A percentile compares a stretch with the other conserved stretches of the same genome.
Evolutionary conservation across 2,113 vertebrate genomes (phyloP).

Genomic region (Hassar affinis): DNA sequence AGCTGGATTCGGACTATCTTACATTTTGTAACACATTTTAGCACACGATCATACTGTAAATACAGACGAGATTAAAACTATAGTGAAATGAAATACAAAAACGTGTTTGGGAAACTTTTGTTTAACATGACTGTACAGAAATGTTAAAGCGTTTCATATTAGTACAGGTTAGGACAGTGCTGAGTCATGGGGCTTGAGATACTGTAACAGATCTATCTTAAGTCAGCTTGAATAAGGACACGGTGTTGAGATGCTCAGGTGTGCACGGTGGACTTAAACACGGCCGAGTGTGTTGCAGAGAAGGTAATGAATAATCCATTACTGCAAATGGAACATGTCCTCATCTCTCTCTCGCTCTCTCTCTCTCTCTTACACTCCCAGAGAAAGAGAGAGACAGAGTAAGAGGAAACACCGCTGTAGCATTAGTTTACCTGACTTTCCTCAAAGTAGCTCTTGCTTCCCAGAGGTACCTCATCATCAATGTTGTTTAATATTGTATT

Average conservation of each 20-base stretch:
- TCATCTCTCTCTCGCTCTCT: neutral
- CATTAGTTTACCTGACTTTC: constrained; percentile 20
- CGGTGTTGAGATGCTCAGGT: neutral
- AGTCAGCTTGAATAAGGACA: neutral
- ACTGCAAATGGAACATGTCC: constrained; percentile 36
- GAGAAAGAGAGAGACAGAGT: neutral
- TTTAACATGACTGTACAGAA: neutral
- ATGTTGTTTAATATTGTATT: neutral
- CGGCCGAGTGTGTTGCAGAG: neutral
- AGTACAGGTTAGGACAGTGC: neutral
- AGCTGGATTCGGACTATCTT: neutral
- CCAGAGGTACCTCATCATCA: neutral
- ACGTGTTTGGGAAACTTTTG: no score
- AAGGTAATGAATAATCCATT: constrained; percentile 46
- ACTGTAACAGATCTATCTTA: neutral
- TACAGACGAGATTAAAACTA: neutral
- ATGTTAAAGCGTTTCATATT: neutral
- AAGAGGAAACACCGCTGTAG: constrained; percentile 22
- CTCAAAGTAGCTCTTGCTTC: neutral
- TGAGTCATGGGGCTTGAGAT: neutral
- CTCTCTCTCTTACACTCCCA: neutral
- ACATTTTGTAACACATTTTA: no score
- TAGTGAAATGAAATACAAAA: neutral
- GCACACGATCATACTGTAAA: neutral
- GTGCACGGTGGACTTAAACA: neutral